Conservation (phyloP, 92 coral and sea anemone genomes). For the Paramuricea clavata region DNA sequence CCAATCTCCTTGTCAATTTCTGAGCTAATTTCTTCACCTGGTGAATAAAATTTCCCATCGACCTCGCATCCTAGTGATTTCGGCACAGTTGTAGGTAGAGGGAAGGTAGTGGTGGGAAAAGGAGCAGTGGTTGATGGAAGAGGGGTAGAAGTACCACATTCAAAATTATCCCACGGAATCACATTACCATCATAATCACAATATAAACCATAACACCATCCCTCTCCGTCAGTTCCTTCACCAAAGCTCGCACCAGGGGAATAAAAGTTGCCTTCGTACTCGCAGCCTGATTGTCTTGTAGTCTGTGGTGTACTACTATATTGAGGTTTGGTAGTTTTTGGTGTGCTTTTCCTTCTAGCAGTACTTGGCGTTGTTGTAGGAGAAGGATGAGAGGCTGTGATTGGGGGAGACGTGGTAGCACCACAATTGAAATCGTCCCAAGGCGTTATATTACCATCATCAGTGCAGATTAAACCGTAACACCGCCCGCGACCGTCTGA, state of each 20-base stretch:
- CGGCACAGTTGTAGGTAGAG: not conserved
- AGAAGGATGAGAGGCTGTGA: not conserved
- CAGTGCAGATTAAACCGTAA: not conserved
- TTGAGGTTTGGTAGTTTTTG: no score
- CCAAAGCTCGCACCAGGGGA: not conserved
- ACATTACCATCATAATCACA: not conserved
- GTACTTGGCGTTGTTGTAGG: not conserved
- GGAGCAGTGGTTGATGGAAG: not conserved
- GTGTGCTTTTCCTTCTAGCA: no score
- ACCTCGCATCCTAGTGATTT: not conserved
- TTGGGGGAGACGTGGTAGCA: not conserved
- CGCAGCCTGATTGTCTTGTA: not conserved
- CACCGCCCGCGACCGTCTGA: constrained; percentile 31
- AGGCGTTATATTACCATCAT: not conserved
- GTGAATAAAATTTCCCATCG: not conserved
- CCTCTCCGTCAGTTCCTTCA: not conserved
- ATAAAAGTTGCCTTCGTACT: not conserved
- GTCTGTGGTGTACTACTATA: no score
- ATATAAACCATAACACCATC: not conserved
- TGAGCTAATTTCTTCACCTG: not conserved
- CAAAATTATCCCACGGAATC: not conserved
- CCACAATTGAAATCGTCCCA: constrained; percentile 48
- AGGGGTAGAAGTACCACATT: not conserved
- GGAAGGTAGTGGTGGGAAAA: not conserved
- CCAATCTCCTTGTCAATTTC: not conserved